Evolutionary conservation across 2,797 vertebrate genomes (phyloP).

Genomic region (Liparis tanakae): DNA sequence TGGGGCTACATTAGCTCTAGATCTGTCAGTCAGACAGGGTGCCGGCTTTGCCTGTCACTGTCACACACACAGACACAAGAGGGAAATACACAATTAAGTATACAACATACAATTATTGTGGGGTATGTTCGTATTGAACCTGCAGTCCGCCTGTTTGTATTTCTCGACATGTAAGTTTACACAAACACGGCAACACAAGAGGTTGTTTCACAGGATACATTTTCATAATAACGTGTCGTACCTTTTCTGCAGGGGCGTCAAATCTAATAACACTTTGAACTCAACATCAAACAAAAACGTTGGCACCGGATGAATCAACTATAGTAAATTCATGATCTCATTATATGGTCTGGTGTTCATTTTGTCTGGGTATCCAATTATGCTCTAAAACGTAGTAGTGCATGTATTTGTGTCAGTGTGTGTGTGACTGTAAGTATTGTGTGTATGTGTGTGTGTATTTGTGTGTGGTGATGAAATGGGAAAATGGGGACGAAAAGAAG

Average conservation of each 20-base stretch:
- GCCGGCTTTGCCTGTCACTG: constrained; percentile 62
- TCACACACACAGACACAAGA: constrained; percentile 10
- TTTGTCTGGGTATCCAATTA: constrained; percentile 45
- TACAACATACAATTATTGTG: constrained; percentile 12
- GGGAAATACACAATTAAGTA: constrained; percentile 14
- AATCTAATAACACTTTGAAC: constrained; percentile 64
- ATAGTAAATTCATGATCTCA: constrained; percentile 67
- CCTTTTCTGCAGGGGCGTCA: constrained; percentile 49
- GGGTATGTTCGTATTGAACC: constrained; percentile 4
- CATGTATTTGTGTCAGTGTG: constrained; percentile 3
- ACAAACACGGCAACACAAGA: constrained; percentile 7
- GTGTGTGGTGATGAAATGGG: constrained; percentile 42
- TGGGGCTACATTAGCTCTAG: constrained; percentile 66
- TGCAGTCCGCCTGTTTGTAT: constrained; percentile 13
- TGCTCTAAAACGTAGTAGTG: constrained; percentile 42
- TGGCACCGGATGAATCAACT: constrained; percentile 33
- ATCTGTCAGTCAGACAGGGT: constrained; percentile 70
- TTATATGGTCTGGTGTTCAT: constrained; percentile 61
- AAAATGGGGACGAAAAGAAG: constrained; percentile 63
- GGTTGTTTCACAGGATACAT: constrained; percentile 25
- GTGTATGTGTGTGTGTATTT: constrained; percentile 4
- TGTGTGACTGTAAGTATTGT: background rate
- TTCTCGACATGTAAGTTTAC: constrained; percentile 16
- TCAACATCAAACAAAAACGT: constrained; percentile 65
- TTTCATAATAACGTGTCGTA: constrained; percentile 25